Base-by-base conservation (phyloP, 2,113 vertebrate genomes). In the Paralichthys olivaceus region DNA sequence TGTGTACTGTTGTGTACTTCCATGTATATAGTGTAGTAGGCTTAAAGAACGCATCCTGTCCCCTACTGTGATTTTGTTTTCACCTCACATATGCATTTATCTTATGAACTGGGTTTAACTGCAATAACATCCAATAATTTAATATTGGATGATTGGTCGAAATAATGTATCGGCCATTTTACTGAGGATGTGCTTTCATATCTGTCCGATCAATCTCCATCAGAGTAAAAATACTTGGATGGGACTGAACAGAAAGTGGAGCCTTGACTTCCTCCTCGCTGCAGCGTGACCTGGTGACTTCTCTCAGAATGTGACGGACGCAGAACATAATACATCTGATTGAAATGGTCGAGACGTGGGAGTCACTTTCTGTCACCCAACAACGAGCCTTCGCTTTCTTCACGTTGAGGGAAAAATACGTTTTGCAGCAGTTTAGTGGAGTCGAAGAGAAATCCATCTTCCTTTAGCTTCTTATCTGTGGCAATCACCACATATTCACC, bases 191-290 rank as follows among this genome's bases (percentile, higher is more conserved):
- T 61, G 34, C 12, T 86, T 7, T 49, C 29, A 73, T 74, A n/a
- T 28, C n/a, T 29, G 40, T 20, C 68, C 7, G 60, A 84, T 59
- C 62, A 54, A 84, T 59, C 62, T 49, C 34, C 40, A 19, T 79
- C 28, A 28, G 26, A 71, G 47, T 11, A 57, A n/a, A 81, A 71
- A 34, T 23, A 32, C 26, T 11, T 69, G 62, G 74, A 76, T 22
- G 49, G 20, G 58, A 87, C 67, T 86, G 78, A 60, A 87, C 80
- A 62, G 72, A 63, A 84, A 88, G 82, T 85, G 72, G 76, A 85
- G 80, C 78, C 80, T 25, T 26, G 78, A 79, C 87, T 88, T 84
- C 64, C 53, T 83, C 49, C 22, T 34, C 19, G 71, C 81, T 65
- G 70, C 55, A 55, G 45, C 3, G 4, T 81, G 86, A 89, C 83